Conservation (phyloP, 2,797 vertebrate species). For the Acomys russatus region DNA sequence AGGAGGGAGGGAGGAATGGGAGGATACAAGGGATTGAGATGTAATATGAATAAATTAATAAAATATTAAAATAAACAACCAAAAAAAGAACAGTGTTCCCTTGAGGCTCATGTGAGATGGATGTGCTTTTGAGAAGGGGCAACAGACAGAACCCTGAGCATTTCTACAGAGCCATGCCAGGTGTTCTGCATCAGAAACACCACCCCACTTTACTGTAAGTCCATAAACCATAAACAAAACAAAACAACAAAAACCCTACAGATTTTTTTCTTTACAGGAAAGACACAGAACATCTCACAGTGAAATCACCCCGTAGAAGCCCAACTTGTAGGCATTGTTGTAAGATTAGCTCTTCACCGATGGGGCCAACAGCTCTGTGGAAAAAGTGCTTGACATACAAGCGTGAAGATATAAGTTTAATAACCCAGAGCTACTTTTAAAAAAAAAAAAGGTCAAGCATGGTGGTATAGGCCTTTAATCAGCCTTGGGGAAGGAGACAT, state of each 20-base stretch:
- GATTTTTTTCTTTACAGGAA: slow-evolving; percentile 23
- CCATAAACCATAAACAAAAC: not conserved
- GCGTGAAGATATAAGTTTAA: not conserved
- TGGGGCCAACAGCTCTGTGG: not conserved
- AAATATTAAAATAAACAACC: too few species aligned
- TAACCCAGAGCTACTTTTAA: not conserved
- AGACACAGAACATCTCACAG: slow-evolving; percentile 16
- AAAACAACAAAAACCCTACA: not conserved
- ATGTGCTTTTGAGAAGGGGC: not conserved
- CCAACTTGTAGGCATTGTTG: not conserved
- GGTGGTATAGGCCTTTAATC: not conserved
- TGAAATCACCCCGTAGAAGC: slow-evolving; percentile 13
- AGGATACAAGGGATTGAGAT: too few species aligned
- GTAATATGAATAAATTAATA: too few species aligned
- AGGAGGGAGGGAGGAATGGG: too few species aligned
- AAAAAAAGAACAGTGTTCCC: not conserved
- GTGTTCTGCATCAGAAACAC: not conserved
- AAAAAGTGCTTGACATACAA: not conserved
- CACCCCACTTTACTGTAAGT: not conserved
- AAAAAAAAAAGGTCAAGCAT: not conserved
- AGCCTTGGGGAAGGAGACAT: not conserved
- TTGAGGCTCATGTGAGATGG: not conserved
- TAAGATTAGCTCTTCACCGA: not conserved
- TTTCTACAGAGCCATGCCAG: not conserved
- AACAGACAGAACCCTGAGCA: not conserved